phyloP scores from a whole-genome alignment of 2,113 vertebrate genomes.

The Ondatra zibethicus region DNA sequence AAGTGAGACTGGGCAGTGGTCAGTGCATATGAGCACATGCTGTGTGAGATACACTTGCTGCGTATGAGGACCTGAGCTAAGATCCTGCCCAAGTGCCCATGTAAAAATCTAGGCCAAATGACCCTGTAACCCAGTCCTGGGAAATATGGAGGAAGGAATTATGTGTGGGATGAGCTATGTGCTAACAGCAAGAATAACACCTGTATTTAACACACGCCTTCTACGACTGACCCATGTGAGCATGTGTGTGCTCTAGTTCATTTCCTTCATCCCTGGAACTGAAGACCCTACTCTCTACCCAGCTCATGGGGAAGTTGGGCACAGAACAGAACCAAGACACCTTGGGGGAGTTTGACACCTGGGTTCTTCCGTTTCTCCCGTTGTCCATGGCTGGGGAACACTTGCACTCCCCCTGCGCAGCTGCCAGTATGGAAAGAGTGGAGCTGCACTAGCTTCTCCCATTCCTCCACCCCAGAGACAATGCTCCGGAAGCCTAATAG shows the following conservation, averaged over 20 bases:
- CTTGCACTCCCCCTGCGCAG: background rate
- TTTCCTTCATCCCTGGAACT: too few relatives aligned
- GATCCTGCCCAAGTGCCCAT: background rate
- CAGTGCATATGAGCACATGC: background rate
- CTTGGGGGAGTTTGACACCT: accelerated
- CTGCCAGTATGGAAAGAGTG: background rate
- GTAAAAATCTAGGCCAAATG: background rate
- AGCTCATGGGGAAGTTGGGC: background rate
- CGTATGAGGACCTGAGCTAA: background rate
- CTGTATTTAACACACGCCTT: background rate
- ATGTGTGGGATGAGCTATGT: too few relatives aligned
- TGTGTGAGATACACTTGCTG: background rate
- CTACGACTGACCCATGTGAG: background rate
- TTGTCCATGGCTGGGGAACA: background rate
- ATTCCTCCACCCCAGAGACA: background rate
- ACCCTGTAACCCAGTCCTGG: background rate
- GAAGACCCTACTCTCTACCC: background rate
- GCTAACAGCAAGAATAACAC: background rate
- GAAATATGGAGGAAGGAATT: too few relatives aligned
- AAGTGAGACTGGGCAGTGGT: background rate
- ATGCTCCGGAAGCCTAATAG: background rate
- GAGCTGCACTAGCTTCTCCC: background rate
- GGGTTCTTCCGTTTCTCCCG: accelerated
- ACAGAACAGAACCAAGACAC: background rate
- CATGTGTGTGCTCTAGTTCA: background rate